Base-by-base conservation (phyloP, 2,888 invertebrate genomes). In the Rotaria macrura region DNA sequence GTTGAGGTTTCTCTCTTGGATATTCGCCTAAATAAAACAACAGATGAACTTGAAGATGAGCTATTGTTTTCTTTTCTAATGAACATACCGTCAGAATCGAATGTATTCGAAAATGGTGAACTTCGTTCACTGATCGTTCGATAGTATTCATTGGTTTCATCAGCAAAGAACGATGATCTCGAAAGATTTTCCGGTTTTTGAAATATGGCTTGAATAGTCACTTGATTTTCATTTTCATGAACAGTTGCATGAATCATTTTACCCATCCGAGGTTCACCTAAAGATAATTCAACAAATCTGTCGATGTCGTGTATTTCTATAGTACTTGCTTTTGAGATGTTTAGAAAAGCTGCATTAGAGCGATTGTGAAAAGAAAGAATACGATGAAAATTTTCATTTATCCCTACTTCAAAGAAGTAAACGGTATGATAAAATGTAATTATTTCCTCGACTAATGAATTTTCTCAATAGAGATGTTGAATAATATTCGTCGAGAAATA, bases 201-300 rank as follows among this genome's bases (percentile, higher is more conserved):
- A 79, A 79, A 79, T 9, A 79, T 25, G 10, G 43, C 34, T 79
- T 43, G 40, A 20, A 79, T 2, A 43, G 34, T 79, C 12, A 79
- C 38, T 79, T 79, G 79, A 43, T 43, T 9, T 25, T 79, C 43
- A 40, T 20, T 79, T 43, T 79, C 79, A 25, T n/a, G 43, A 25
- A 79, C 43, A 79, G 43, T 43, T 79, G 79, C 79, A 79, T 79
- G 12, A 25, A 79, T 25, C 79, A 79, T 40, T 65, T 65, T 65
- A 20, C 65, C 65, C 34, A 65, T 34, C 34, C 65, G 65, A 17
- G 65, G 65, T 65, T 65, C 34, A 20, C 65, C 79, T 79, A 79
- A 43, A 25, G 3, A 52, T 52, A 23, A 52, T 23, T 23, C 20
- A 52, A 52, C 1, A 17, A 14, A 12, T 47, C 2, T 49, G 14